Evolutionary conservation across 2,113 vertebrate species (phyloP).

Genomic region (Jacana jacana): DNA sequence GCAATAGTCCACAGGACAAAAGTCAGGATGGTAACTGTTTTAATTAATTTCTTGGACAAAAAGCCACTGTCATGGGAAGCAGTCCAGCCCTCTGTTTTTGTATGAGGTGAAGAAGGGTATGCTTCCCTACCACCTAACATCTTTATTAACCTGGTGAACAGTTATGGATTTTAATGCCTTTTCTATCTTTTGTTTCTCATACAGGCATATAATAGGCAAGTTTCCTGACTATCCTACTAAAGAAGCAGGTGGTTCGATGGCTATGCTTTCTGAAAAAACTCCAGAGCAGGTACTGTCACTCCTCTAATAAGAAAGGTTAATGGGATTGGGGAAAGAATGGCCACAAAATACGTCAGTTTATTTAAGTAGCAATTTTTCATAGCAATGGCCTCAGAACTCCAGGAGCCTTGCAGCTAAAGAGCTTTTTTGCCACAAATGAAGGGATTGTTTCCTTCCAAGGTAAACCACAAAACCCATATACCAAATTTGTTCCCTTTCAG

Average conservation of each 20-base stretch:
- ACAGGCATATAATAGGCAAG: constrained; percentile 77
- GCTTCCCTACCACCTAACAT: background rate
- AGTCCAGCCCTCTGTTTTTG: background rate
- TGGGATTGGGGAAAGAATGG: background rate
- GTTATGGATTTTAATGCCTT: background rate
- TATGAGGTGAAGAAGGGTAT: no score
- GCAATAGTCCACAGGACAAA: background rate
- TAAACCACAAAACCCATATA: background rate
- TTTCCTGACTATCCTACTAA: constrained; percentile 82
- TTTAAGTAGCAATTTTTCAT: background rate
- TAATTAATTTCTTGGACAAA: background rate
- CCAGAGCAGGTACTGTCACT: constrained; percentile 77
- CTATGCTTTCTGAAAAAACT: constrained; percentile 80
- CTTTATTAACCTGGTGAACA: background rate
- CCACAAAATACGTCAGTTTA: background rate
- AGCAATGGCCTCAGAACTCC: background rate
- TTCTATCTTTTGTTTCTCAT: background rate
- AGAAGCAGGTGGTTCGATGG: constrained; percentile 78
- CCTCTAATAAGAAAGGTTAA: background rate
- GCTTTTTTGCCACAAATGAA: background rate
- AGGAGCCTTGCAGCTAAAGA: background rate
- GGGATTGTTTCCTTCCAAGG: background rate
- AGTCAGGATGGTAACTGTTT: background rate
- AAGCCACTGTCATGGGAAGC: background rate
- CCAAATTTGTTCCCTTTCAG: background rate